Base-by-base conservation (phyloP, 2,113 vertebrate species). In the Nothobranchius furzeri region DNA sequence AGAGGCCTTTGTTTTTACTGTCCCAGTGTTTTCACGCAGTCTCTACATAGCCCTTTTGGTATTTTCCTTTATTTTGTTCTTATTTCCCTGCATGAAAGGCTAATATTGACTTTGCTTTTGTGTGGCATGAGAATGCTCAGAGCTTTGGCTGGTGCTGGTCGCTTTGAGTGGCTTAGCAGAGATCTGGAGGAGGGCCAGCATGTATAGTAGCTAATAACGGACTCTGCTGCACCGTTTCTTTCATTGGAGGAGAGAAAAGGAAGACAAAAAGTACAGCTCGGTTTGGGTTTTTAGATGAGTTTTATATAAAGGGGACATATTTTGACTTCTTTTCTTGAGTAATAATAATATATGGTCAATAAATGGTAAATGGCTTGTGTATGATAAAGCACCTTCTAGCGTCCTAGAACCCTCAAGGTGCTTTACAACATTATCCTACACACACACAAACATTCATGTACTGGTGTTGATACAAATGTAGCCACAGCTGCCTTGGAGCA, bases 61-160 rank as follows among this genome's bases (percentile, higher is more conserved):
- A 73, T 79, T 85, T 82, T 54, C 47, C 5, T 35, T 50, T 66
- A 65, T 71, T 78, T 83, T 78, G 75, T 61, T 63, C 53, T 14
- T 53, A 24, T 75, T 77, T 15, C 59, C 66, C 64, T 73, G 68
- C 36, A 81, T 76, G 68, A 75, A 82, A 80, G 85, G 48, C 78
- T 54, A 85, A 81, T 89, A 79, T 89, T 89, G 87, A 90, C 88
- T 85, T 78, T 86, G 30, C 80, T 85, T 85, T 73, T 76, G 77
- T 86, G 83, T 79, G 64, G 78, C 82, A 86, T 85, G 82, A 72
- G 76, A 87, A 85, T 10, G 68, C 78, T 87, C 42, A 49, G 70
- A 70, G 76, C 70, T 67, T 70, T 76, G 60, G 66, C 66, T 76
- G 54, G 48, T 6, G 53, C 46, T 83, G 81, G 78, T 75, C 81